phyloP scores from a whole-genome alignment of 2,888 invertebrate species.

The Eretmocerus hayati region DNA sequence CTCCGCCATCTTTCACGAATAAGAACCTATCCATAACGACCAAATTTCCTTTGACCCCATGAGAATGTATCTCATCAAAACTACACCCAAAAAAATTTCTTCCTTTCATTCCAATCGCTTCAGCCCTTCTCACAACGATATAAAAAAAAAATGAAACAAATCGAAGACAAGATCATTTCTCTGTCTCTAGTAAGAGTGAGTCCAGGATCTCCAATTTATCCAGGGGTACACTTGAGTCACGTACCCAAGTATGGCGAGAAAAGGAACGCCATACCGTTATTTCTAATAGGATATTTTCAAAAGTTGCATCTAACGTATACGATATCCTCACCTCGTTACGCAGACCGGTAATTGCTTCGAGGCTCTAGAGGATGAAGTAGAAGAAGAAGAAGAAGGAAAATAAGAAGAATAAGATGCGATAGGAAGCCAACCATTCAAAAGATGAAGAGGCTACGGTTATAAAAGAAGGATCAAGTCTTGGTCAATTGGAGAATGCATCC shows the following conservation, averaged over 20 bases:
- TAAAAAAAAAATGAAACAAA: slow-evolving; percentile 11
- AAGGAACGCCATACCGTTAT: slow-evolving; percentile 36
- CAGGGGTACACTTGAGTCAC: slow-evolving; percentile 16
- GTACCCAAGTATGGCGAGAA: slow-evolving; percentile 8
- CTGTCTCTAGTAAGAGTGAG: slow-evolving; percentile 5
- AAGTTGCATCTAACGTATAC: slow-evolving; percentile 33
- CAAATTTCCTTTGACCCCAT: too few relatives aligned
- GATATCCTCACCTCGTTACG: slow-evolving; percentile 36
- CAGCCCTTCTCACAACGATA: too few relatives aligned
- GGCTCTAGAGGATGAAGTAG: too few relatives aligned
- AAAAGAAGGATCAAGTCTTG: too few relatives aligned
- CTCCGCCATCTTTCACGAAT: too few relatives aligned
- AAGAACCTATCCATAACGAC: too few relatives aligned
- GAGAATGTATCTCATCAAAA: too few relatives aligned
- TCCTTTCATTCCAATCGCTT: too few relatives aligned
- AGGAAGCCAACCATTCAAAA: slow-evolving; percentile 11
- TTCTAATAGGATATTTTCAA: slow-evolving; percentile 45
- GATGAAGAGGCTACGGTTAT: background rate
- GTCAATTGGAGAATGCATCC: too few relatives aligned
- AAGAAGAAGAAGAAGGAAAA: too few relatives aligned
- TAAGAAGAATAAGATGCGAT: slow-evolving; percentile 16
- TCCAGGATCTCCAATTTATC: slow-evolving; percentile 23
- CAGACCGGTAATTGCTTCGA: slow-evolving; percentile 37
- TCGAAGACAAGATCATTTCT: slow-evolving; percentile 5
- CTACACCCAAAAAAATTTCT: too few relatives aligned